A percentile compares a stretch with the other conserved stretches of the same genome.
phyloP scores from a whole-genome alignment of 2,113 vertebrate genomes.

The Laterallus jamaicensis region DNA sequence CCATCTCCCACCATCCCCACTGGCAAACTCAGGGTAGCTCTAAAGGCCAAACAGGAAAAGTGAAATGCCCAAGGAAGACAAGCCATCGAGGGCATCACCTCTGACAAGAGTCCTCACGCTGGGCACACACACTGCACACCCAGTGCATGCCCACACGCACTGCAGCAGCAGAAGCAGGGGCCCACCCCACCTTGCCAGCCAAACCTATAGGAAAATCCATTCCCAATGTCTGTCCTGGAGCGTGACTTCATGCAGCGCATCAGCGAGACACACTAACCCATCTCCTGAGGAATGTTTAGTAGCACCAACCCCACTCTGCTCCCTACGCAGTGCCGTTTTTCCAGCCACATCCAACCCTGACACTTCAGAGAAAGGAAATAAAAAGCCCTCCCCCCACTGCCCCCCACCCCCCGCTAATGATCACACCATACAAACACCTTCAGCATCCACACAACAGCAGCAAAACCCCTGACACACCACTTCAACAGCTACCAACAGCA shows the following conservation, averaged over 20 bases:
- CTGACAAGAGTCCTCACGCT: not conserved
- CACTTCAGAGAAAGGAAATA: not conserved
- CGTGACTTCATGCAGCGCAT: not conserved
- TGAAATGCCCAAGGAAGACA: not conserved
- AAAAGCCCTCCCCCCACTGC: not conserved
- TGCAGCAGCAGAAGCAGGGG: not conserved
- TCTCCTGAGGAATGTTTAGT: not conserved
- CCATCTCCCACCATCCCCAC: not conserved
- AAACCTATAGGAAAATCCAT: not conserved
- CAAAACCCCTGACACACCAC: not conserved
- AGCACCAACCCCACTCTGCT: not conserved
- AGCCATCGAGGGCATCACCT: not conserved
- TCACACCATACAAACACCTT: not conserved
- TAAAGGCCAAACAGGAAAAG: not conserved
- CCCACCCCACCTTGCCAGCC: not conserved
- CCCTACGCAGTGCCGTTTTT: not conserved
- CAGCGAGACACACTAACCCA: not conserved
- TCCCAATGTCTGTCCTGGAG: not conserved
- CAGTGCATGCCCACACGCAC: not conserved
- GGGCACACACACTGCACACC: not conserved
- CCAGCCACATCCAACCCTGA: not conserved
- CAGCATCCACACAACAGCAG: not conserved
- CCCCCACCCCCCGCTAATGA: rapidly evolving
- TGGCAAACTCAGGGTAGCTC: not conserved
- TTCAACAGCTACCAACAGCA: not conserved